These are phyloP conservation scores for Chlorops oryzae DNA, from an alignment of 1,140 invertebrate species.

Conservation along the genomic window DNA sequence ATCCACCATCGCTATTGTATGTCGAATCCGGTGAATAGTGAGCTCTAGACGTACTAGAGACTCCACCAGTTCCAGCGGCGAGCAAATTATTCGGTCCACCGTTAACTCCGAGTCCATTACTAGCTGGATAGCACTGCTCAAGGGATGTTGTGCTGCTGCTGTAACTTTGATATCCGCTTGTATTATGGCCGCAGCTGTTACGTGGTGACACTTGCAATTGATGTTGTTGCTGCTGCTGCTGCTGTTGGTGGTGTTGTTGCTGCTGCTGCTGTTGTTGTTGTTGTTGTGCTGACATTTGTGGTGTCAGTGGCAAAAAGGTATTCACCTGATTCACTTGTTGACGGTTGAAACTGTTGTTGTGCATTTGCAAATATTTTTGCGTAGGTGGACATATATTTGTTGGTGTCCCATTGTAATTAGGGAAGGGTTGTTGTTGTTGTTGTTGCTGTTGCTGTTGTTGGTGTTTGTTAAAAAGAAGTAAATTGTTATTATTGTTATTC, in stretches of 20 bases:
- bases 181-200: conserved; percentile 41
- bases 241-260: conserved; percentile 13
- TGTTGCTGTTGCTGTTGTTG: conserved; percentile 15
- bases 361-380: conserved; percentile 40
- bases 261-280: conserved; percentile 15
- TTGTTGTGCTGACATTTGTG: conserved; percentile 4
- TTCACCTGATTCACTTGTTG: conserved; percentile 26
- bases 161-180: conserved; percentile 46
- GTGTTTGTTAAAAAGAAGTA: conserved; percentile 10
- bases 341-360: conserved; percentile 29
- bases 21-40: conserved; percentile 44
- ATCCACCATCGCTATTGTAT: conserved; percentile 31
- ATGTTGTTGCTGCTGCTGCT: not conserved
- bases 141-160: conserved; percentile 45
- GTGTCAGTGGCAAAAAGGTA: conserved; percentile 33
- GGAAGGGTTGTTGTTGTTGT: conserved; percentile 8
- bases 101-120: conserved; percentile 9
- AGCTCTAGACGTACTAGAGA: conserved; percentile 10
- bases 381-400: conserved; percentile 38
- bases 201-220: conserved; percentile 29
- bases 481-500: conserved; percentile 15
- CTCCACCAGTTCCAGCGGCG: not conserved
- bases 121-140: conserved; percentile 41
- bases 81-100: not conserved
- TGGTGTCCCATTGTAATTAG: conserved; percentile 22